phyloP scores from a whole-genome alignment of 2,888 invertebrate genomes.

The Drosophila emarginata region DNA sequence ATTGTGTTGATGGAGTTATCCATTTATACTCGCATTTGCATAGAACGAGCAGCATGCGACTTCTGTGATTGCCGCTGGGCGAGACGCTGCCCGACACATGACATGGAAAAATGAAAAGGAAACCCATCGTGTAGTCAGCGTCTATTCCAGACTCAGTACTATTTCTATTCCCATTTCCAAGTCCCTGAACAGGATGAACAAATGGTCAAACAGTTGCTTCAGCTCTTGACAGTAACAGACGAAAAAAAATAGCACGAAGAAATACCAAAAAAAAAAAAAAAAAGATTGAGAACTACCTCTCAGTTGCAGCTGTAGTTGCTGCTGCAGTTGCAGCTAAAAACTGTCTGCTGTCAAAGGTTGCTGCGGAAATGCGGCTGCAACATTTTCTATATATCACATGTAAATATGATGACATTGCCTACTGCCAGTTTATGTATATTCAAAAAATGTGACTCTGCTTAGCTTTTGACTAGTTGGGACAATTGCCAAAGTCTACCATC shows the following conservation, averaged over 20 bases:
- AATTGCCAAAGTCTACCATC: conserved; percentile 1
- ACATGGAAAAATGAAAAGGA: conserved; percentile 78
- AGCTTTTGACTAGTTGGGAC: conserved; percentile 43
- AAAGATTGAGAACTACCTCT: conserved; percentile 26
- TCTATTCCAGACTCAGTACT: conserved; percentile 27
- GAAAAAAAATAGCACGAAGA: background rate
- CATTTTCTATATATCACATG: conserved; percentile 64
- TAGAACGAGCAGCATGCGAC: conserved; percentile 54
- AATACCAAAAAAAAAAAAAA: background rate
- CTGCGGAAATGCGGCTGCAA: conserved; percentile 24
- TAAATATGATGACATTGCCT: conserved; percentile 56
- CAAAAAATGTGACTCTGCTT: conserved; percentile 58
- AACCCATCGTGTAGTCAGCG: conserved; percentile 47
- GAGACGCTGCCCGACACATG: conserved; percentile 77
- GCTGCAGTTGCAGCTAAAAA: conserved; percentile 12
- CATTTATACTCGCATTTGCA: conserved; percentile 77
- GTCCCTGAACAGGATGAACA: conserved; percentile 35
- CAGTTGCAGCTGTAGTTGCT: conserved; percentile 38
- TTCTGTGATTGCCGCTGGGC: conserved; percentile 73
- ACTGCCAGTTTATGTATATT: conserved; percentile 17
- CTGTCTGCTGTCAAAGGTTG: conserved; percentile 34
- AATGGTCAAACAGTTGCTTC: conserved; percentile 47
- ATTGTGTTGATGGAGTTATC: conserved; percentile 79
- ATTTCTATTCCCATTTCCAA: background rate
- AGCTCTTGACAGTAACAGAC: conserved; percentile 5